phyloP scores from a whole-genome alignment of 2,888 invertebrate genomes.

The Himalopsyche anomala region DNA sequence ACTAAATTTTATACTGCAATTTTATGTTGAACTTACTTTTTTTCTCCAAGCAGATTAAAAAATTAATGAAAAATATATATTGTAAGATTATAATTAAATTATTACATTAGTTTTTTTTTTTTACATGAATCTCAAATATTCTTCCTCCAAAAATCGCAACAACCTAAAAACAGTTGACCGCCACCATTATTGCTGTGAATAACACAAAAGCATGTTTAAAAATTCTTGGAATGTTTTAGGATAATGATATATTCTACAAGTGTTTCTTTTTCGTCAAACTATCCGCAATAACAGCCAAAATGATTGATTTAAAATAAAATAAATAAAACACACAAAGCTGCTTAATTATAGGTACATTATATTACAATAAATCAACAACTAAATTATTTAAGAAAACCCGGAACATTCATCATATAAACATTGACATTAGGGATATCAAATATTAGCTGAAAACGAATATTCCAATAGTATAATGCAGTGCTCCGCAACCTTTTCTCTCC shows the following conservation, averaged over 20 bases:
- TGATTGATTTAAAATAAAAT: constrained; percentile 32
- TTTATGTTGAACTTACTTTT: too few species aligned
- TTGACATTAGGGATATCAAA: too few species aligned
- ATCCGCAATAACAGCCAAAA: constrained; percentile 36
- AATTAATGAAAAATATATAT: too few species aligned
- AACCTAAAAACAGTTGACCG: neutral
- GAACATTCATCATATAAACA: too few species aligned
- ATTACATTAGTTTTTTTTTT: too few species aligned
- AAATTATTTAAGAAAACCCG: neutral
- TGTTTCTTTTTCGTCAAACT: neutral
- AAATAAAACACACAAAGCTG: constrained; percentile 34
- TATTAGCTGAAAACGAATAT: too few species aligned
- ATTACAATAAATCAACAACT: neutral
- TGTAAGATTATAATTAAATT: too few species aligned
- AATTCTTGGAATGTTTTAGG: neutral
- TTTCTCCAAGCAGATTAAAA: too few species aligned
- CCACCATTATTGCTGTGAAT: constrained; percentile 13
- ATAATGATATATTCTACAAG: neutral
- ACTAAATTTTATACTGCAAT: too few species aligned
- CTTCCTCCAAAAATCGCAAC: neutral
- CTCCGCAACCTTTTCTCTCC: too few species aligned
- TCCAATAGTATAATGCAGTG: too few species aligned
- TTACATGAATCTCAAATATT: neutral
- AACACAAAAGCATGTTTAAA: neutral
- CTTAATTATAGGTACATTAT: constrained; percentile 5